A percentile compares a stretch with the other conserved stretches of the same genome.
Conservation (phyloP, 2,888 invertebrate species). For the Sicus ferrugineus region DNA sequence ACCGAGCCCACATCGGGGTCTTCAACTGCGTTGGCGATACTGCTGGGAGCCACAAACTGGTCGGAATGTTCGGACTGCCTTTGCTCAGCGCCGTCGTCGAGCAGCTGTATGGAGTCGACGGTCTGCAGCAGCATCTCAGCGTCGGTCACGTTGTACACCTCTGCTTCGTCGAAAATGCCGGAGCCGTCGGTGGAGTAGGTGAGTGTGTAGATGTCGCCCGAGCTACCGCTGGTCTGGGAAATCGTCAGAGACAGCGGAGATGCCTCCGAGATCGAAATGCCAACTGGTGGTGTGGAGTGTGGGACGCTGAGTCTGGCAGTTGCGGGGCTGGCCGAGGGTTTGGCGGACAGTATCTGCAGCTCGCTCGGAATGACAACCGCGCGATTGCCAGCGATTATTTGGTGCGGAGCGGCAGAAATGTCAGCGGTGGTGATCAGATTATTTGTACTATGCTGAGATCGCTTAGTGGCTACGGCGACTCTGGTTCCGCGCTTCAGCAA, state of each 20-base stretch:
- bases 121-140: constrained; percentile 73
- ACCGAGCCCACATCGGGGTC: not conserved
- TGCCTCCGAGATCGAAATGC: constrained; percentile 56
- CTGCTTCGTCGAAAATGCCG: constrained; percentile 72
- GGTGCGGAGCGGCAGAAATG: constrained; percentile 66
- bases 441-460: constrained; percentile 66
- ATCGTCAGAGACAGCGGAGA: constrained; percentile 63
- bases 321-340: constrained; percentile 45
- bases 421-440: constrained; percentile 40
- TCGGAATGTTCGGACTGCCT: constrained; percentile 59
- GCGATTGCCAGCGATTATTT: constrained; percentile 65
- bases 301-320: constrained; percentile 29
- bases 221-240: constrained; percentile 53
- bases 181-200: constrained; percentile 69
- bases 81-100: constrained; percentile 73
- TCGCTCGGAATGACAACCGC: constrained; percentile 61
- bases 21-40: constrained; percentile 15
- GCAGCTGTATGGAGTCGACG: constrained; percentile 71
- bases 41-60: constrained; percentile 46
- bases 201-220: constrained; percentile 70
- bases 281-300: constrained; percentile 35
- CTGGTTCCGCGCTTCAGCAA: constrained; percentile 76
- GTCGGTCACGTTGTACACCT: constrained; percentile 79
- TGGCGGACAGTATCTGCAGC: constrained; percentile 56
- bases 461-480: constrained; percentile 75